phyloP scores from a whole-genome alignment of 1,140 invertebrate species.

The Drosophila cardini region DNA sequence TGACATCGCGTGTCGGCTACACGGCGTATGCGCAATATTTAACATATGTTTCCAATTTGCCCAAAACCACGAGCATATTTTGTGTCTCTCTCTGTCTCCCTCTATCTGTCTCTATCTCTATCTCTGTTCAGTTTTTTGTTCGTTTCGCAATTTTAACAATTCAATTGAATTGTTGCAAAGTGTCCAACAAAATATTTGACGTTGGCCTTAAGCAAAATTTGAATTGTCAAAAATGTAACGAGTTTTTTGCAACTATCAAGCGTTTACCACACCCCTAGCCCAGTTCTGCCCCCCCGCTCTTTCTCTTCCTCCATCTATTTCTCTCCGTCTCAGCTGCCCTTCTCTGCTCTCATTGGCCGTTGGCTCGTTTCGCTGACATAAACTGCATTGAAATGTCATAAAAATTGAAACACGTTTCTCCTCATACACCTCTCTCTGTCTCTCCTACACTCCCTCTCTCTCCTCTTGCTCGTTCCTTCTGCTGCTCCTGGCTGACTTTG shows the following conservation, averaged over 20 bases:
- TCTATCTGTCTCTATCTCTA: background rate
- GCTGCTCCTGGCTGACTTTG: slow-evolving; percentile 52
- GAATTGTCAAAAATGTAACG: slow-evolving; percentile 79
- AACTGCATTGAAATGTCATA: slow-evolving; percentile 83
- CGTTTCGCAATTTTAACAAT: slow-evolving; percentile 59
- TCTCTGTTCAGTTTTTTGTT: slow-evolving; percentile 3
- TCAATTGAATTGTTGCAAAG: slow-evolving; percentile 74
- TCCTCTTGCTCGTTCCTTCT: background rate
- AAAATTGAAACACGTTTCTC: slow-evolving; percentile 78
- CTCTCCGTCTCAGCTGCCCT: background rate
- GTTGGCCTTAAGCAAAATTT: slow-evolving; percentile 60
- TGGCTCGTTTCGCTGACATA: slow-evolving; percentile 73
- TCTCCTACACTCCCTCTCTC: background rate
- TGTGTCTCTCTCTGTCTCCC: background rate
- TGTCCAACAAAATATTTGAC: slow-evolving; percentile 62
- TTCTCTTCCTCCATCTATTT: too few species aligned
- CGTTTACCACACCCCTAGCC: background rate
- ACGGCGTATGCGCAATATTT: slow-evolving; percentile 59
- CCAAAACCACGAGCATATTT: slow-evolving; percentile 4
- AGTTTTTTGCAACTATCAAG: slow-evolving; percentile 41
- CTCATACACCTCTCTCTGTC: slow-evolving; percentile 24
- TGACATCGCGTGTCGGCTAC: slow-evolving; percentile 19
- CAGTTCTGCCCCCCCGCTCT: too few species aligned
- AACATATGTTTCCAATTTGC: slow-evolving; percentile 31
- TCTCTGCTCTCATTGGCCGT: slow-evolving; percentile 33